Percentiles rank a stretch among this genome's conserved stretches.
Conservation (phyloP, 2,888 invertebrate genomes). For the Acanthosepion esculentum region DNA sequence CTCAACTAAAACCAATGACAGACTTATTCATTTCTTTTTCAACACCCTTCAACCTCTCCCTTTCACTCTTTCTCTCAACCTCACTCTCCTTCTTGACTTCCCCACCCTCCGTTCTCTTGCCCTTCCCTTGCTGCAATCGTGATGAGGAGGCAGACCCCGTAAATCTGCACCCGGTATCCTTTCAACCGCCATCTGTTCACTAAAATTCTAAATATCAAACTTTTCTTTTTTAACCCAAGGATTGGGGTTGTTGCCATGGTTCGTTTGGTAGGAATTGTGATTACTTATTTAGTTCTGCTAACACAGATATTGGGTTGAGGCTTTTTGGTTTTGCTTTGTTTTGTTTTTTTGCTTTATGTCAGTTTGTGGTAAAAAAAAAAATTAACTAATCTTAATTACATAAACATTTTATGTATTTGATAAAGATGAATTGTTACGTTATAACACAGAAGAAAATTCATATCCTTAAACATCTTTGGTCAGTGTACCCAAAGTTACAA, state of each 20-base stretch:
- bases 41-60: neutral
- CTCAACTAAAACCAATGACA: neutral
- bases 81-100: neutral
- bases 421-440: neutral
- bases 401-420: neutral
- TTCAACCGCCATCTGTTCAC: neutral
- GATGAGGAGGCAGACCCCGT: constrained; percentile 33
- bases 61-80: neutral
- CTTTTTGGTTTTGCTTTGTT: neutral
- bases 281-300: neutral
- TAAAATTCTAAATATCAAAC: constrained; percentile 6
- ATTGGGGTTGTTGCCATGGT: neutral
- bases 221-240: neutral
- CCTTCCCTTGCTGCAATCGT: neutral
- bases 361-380: neutral
- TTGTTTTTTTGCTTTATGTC: neutral
- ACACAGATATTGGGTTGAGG: neutral
- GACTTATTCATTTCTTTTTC: too few species aligned
- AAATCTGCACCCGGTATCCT: constrained; percentile 20
- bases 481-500: too few species aligned
- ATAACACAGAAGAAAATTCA: neutral
- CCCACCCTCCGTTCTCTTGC: too few species aligned
- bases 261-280: neutral
- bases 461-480: neutral
- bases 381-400: neutral